These are phyloP conservation scores for Erebia palarica DNA, from an alignment of 2,888 invertebrate genomes.

Conservation along the genomic window DNA sequence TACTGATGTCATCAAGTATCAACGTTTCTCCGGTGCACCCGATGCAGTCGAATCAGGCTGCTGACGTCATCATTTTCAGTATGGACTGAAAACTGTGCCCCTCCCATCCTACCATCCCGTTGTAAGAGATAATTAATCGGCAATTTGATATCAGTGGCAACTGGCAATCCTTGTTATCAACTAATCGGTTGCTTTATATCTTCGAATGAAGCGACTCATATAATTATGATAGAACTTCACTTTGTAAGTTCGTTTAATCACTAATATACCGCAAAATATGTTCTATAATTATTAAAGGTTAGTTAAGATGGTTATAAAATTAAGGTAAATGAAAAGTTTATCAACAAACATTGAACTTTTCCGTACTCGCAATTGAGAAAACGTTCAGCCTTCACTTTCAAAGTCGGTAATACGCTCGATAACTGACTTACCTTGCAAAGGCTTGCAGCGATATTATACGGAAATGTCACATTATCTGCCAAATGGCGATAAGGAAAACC, in stretches of 20 bases:
- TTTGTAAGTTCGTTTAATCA: too few species aligned
- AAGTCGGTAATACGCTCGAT: slow-evolving; percentile 36
- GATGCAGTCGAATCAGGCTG: neutral
- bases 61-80: neutral
- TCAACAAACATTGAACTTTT: neutral
- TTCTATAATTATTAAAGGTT: neutral
- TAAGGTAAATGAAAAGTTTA: neutral
- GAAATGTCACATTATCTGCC: slow-evolving; percentile 41
- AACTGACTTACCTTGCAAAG: slow-evolving; percentile 39
- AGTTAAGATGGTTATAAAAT: neutral
- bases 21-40: neutral
- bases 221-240: too few species aligned
- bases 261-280: neutral
- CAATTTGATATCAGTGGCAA: too few species aligned
- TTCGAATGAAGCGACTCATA: too few species aligned
- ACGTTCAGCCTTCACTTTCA: slow-evolving; percentile 43
- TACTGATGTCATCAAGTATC: neutral
- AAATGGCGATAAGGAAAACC: slow-evolving; percentile 42
- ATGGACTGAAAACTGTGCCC: too few species aligned
- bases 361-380: slow-evolving; percentile 23
- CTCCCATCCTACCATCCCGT: too few species aligned
- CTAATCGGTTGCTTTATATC: too few species aligned
- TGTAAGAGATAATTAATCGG: too few species aligned
- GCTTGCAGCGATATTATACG: slow-evolving; percentile 33
- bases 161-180: too few species aligned